Evolutionary conservation across 2,113 vertebrate genomes (phyloP), one percentile per base, ranked within the genome.

Genomic region (Scomber japonicus): DNA sequence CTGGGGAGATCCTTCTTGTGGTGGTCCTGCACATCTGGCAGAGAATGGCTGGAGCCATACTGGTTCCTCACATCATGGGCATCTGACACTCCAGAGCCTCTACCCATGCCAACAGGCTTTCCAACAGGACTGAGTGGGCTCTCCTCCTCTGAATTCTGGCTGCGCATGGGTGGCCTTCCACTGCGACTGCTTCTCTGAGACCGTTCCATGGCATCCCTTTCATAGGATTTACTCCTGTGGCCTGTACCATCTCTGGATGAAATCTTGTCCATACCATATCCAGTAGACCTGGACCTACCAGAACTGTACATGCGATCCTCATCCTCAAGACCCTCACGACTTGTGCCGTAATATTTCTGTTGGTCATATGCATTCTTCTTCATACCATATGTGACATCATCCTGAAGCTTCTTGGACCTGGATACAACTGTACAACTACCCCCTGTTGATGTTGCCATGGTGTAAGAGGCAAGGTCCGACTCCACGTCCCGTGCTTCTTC

Each of bases 401-500:
- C 97, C 83, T 97, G 97, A 84, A 96, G 84, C 86, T 97, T 98
- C 85, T 97, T 97, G 75, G 97, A 95, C 88, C 98, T 95, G 46
- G 97, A 96, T 78, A 96, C 95, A 67, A 98, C 94, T 0, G 95
- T 96, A 88, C 97, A 96, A 84, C 96, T 95, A 46, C 95, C 94
- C 62, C 94, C 94, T 19, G 95, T 94, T 0, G 97, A 94, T n/a
- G 96, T 95, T 2, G 95, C 96, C 69, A 94, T 92, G 1, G 96
- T 94, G 9, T 98, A 98, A 75, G 97, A 96, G 40, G 98, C 97
- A 73, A 99, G 92, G 83, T 99, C 98, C 1, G 97, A 97, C 83
- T 99, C 98, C 57, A 98, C 98, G 0, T 99, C 98, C 88, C 97
- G 96, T 83, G 98, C 97, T 93, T 99, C 98, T 90, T 99, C 98